These are phyloP conservation scores for Gallinago solitaria DNA, from an alignment of 2,797 vertebrate genomes.

Conservation along the genomic window DNA sequence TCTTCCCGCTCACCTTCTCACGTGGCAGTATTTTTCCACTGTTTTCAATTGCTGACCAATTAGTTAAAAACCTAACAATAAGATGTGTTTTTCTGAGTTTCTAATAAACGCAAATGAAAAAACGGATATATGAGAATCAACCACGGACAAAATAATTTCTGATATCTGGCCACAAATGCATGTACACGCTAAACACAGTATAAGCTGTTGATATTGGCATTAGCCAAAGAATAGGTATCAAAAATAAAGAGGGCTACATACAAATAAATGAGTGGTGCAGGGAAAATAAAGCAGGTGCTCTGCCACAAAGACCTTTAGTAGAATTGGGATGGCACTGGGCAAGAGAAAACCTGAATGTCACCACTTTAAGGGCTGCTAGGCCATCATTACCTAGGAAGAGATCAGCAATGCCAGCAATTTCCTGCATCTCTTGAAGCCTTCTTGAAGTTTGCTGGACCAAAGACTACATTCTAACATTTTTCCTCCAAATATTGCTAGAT, in stretches of 20 bases:
- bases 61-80: background rate
- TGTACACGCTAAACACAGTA: background rate
- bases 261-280: background rate
- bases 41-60: background rate
- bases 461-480: background rate
- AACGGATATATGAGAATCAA: background rate
- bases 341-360: background rate
- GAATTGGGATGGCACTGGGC: background rate
- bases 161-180: background rate
- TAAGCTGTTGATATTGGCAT: rapidly evolving
- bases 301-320: background rate
- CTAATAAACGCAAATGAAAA: background rate
- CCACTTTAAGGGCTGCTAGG: background rate
- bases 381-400: rapidly evolving
- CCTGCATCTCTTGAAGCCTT: background rate
- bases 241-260: background rate
- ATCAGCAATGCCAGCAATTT: background rate
- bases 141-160: background rate
- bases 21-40: background rate
- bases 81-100: background rate
- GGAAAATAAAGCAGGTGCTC: background rate
- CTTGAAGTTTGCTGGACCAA: background rate
- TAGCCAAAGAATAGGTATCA: background rate
- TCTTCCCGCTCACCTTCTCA: background rate
- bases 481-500: background rate